Percentiles rank a stretch among this genome's conserved stretches.
Conservation (phyloP, 64 coral and sea anemone species). For the Stichodactyla helianthus region DNA sequence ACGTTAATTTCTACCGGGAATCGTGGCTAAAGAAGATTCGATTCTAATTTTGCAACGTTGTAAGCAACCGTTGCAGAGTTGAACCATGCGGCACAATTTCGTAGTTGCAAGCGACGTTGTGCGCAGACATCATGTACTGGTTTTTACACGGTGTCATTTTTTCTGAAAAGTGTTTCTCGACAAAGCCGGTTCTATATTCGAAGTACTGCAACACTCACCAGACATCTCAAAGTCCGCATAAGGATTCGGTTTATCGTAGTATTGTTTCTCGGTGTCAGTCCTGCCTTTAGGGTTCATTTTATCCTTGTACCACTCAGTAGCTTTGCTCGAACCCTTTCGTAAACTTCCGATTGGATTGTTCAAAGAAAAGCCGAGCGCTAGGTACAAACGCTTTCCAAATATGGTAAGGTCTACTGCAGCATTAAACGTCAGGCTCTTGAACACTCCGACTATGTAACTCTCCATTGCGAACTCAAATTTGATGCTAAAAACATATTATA, state of each 20-base stretch:
- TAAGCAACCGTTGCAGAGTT: too few species aligned
- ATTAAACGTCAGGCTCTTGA: conserved; percentile 63
- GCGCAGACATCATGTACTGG: too few species aligned
- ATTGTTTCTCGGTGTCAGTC: conserved; percentile 70
- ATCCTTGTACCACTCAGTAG: conserved; percentile 82
- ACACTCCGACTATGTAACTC: conserved; percentile 44
- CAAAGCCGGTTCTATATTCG: too few species aligned
- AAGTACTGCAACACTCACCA: conserved; percentile 38
- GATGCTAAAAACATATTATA: neutral
- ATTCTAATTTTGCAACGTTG: too few species aligned
- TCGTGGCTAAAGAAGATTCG: too few species aligned
- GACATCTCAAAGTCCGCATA: conserved; percentile 92
- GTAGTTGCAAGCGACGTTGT: too few species aligned
- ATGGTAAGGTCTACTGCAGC: conserved; percentile 93
- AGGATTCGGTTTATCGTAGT: conserved; percentile 94
- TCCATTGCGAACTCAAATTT: conserved; percentile 87
- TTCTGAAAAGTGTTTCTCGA: too few species aligned
- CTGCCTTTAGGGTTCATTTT: conserved; percentile 82
- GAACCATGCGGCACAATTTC: too few species aligned
- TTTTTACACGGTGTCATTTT: too few species aligned
- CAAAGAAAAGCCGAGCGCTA: conserved; percentile 61
- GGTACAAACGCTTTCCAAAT: conserved; percentile 87
- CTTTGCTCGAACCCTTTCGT: conserved; percentile 35
- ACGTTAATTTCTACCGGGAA: too few species aligned
- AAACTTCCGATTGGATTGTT: conserved; percentile 60